These are phyloP conservation scores for Pseudomyrmex sp. DNA, from an alignment of 1,140 invertebrate species.

Conservation along the genomic window DNA sequence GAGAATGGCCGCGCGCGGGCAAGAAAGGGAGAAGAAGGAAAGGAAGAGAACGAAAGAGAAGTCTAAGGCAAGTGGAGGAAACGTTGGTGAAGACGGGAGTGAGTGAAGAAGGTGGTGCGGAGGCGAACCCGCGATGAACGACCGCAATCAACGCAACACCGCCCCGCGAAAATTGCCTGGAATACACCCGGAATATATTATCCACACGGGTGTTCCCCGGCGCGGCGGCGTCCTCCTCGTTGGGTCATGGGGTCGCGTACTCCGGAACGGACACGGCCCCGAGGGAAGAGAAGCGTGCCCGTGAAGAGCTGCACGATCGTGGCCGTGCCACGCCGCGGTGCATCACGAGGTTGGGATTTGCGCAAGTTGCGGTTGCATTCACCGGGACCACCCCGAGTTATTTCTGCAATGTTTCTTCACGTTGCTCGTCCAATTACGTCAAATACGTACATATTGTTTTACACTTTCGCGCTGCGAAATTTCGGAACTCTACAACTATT, in stretches of 20 bases:
- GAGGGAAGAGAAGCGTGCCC: conserved; percentile 71
- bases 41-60: conserved; percentile 26
- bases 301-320: conserved; percentile 62
- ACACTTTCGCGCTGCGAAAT: background rate
- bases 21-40: background rate
- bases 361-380: conserved; percentile 27
- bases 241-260: conserved; percentile 72
- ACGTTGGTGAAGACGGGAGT: conserved; percentile 53
- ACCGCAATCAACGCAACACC: conserved; percentile 82
- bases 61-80: conserved; percentile 42
- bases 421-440: background rate
- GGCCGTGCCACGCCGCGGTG: conserved; percentile 7
- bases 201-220: conserved; percentile 76
- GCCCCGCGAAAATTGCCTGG: conserved; percentile 80
- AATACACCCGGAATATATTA: conserved; percentile 81
- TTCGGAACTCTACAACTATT: background rate
- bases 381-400: conserved; percentile 57
- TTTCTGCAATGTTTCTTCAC: background rate
- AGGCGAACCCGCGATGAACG: conserved; percentile 80
- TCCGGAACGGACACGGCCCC: conserved; percentile 65
- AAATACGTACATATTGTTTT: background rate
- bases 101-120: conserved; percentile 55
- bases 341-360: conserved; percentile 45
- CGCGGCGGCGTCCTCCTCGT: conserved; percentile 65
- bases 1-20: conserved; percentile 31